Percentiles rank a stretch among this genome's conserved stretches.
These are phyloP conservation scores for Augochlora pura DNA, from an alignment of 1,140 invertebrate species.

Conservation along the genomic window DNA sequence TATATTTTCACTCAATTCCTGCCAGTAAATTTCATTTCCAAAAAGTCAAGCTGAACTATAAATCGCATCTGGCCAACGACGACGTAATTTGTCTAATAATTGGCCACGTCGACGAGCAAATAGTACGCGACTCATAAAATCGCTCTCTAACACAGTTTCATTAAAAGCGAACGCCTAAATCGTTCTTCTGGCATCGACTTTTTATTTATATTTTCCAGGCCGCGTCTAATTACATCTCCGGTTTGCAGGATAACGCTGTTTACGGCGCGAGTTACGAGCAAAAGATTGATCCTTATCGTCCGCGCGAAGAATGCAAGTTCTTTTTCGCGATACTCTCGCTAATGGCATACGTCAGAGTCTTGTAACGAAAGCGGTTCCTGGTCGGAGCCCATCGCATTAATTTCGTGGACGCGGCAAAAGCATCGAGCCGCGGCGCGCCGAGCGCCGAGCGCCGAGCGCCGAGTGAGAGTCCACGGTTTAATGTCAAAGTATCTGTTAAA, in stretches of 20 bases:
- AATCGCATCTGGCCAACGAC: too few species aligned
- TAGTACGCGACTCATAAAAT: too few species aligned
- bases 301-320: not conserved
- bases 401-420: conserved; percentile 37
- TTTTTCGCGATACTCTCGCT: not conserved
- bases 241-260: too few species aligned
- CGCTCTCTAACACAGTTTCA: too few species aligned
- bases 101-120: too few species aligned
- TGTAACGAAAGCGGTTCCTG: conserved; percentile 21
- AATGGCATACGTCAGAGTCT: not conserved
- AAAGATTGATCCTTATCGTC: not conserved
- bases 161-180: too few species aligned
- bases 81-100: too few species aligned
- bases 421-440: not conserved
- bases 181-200: too few species aligned
- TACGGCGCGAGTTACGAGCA: not conserved
- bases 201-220: too few species aligned
- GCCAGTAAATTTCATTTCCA: too few species aligned
- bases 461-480: conserved; percentile 50
- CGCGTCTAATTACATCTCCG: not conserved
- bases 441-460: not conserved
- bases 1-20: too few species aligned
- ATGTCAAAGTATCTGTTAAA: conserved; percentile 49
- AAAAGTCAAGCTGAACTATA: too few species aligned
- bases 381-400: conserved; percentile 15